Percentiles rank a stretch among this genome's conserved stretches.
Conservation (phyloP, 2,797 vertebrate genomes). For the Gambelia wislizenii region DNA sequence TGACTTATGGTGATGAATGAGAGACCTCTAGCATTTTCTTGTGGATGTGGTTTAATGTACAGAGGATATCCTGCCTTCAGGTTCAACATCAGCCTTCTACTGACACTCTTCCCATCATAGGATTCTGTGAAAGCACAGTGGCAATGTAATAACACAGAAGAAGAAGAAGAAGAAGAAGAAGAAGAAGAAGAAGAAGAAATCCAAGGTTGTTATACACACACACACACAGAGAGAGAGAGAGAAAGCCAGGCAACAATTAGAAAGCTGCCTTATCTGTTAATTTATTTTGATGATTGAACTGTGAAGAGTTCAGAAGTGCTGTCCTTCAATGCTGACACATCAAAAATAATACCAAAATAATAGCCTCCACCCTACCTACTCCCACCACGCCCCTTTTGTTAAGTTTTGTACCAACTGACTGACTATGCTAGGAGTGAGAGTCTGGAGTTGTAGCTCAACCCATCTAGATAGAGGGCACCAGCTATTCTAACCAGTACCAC, state of each 20-base stretch:
- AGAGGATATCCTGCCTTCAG: too few species aligned
- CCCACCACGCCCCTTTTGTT: background rate
- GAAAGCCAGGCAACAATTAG: background rate
- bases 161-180: too few species aligned
- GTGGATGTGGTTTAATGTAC: too few species aligned
- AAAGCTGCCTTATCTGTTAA: background rate
- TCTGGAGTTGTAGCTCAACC: background rate
- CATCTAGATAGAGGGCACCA: background rate
- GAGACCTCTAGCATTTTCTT: too few species aligned
- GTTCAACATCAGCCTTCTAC: background rate
- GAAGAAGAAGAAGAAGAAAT: too few species aligned
- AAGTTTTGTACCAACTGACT: background rate
- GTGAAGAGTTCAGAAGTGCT: conserved; percentile 5
- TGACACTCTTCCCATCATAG: background rate
- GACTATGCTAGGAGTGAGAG: too few species aligned
- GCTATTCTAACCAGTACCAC: background rate
- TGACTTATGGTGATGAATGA: too few species aligned
- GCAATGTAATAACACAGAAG: too few species aligned
- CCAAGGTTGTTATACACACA: too few species aligned
- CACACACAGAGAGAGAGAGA: background rate
- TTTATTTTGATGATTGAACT: background rate
- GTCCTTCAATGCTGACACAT: background rate
- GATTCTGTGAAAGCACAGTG: background rate
- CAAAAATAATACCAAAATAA: background rate
- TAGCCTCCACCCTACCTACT: background rate